Percentiles rank a stretch among this genome's conserved stretches.
Evolutionary conservation across 2,888 invertebrate genomes (phyloP).

Genomic region (Alitta virens): DNA sequence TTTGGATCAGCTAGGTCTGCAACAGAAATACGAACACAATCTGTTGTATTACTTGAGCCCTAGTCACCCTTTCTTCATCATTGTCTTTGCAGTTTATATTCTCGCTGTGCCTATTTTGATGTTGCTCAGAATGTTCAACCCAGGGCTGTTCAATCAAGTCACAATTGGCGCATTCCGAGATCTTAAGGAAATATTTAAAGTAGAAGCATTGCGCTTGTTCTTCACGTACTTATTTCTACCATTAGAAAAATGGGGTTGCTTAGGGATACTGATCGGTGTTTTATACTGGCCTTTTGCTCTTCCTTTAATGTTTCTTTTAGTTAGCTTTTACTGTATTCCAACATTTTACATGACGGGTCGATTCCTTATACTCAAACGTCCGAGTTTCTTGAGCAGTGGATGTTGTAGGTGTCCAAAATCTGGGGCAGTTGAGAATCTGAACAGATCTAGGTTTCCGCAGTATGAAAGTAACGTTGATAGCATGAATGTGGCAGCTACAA

Average conservation of each 20-base stretch:
- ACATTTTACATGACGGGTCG: slow-evolving; percentile 24
- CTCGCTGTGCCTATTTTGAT: slow-evolving; percentile 8
- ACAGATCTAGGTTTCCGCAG: neutral
- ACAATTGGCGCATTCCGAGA: neutral
- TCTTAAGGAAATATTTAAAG: slow-evolving; percentile 6
- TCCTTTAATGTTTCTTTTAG: slow-evolving; percentile 22
- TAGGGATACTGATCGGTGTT: slow-evolving; percentile 23
- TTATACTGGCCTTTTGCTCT: slow-evolving; percentile 28
- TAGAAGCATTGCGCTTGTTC: slow-evolving; percentile 25
- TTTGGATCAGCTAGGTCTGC: slow-evolving; percentile 13
- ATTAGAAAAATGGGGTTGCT: slow-evolving; percentile 30
- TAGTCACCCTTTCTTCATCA: slow-evolving; percentile 17
- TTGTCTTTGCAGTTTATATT: slow-evolving; percentile 24
- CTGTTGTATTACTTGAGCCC: slow-evolving; percentile 25
- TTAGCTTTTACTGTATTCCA: slow-evolving; percentile 27
- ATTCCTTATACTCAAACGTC: slow-evolving; percentile 22
- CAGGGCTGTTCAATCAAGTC: neutral
- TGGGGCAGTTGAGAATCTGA: neutral
- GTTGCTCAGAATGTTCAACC: neutral
- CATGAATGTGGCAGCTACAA: neutral
- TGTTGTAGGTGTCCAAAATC: too few relatives aligned
- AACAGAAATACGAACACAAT: slow-evolving; percentile 8
- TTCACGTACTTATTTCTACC: slow-evolving; percentile 27
- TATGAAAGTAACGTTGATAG: neutral
- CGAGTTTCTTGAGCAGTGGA: slow-evolving; percentile 10